Conservation (phyloP, 30 jellyfish, hydroid and myxozoan species). For the Phacellophora camtschatica region DNA sequence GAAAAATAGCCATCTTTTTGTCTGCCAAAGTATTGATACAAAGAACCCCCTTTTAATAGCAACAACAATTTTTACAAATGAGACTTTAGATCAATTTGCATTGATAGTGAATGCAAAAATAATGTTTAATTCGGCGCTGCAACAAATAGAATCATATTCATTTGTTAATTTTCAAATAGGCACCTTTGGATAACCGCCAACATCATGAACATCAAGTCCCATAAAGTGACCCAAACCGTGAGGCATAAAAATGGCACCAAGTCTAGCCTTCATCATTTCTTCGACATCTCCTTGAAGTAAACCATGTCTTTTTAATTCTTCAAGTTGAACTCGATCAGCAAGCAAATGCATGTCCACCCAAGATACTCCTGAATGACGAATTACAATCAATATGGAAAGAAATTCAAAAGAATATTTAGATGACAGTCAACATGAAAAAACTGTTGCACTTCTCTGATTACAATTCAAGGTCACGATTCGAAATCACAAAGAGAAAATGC, state of each 20-base stretch:
- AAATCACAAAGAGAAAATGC: no score
- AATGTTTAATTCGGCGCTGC: no score
- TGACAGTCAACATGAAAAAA: background rate
- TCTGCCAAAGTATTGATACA: no score
- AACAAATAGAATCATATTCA: background rate
- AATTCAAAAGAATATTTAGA: background rate
- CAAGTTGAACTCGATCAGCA: conserved; percentile 84
- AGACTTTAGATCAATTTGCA: no score
- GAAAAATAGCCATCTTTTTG: no score
- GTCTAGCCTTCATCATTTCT: conserved; percentile 84
- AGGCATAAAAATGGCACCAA: conserved; percentile 91
- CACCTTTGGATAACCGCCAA: conserved; percentile 79
- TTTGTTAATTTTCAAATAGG: background rate
- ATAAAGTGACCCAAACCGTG: conserved; percentile 95
- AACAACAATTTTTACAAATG: no score
- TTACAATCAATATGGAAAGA: no score
- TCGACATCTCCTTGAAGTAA: conserved; percentile 86
- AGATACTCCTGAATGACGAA: conserved; percentile 80
- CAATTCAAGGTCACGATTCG: no score
- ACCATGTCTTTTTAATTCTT: conserved; percentile 83
- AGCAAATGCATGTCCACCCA: conserved; percentile 94
- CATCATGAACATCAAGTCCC: conserved; percentile 97
- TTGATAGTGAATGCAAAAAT: no score
- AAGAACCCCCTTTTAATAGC: no score
- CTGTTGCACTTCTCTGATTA: no score